Evolutionary conservation across 2,797 vertebrate genomes (phyloP), one percentile per base, ranked within the genome.

Genomic region (Parauchenoglanis punctatus): DNA sequence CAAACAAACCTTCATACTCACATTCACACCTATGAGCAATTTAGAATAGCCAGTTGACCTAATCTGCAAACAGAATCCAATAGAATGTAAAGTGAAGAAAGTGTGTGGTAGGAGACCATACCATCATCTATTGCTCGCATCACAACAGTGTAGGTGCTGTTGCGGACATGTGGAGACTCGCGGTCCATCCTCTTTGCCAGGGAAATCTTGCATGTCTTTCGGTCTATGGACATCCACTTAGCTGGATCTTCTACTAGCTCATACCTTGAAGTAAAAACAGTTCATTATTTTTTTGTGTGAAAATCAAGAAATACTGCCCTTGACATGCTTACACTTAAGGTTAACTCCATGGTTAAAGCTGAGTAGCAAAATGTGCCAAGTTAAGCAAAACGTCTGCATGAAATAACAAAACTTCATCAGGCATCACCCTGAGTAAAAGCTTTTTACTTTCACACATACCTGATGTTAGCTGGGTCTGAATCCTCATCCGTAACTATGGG

Each of bases 81-180:
- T 25, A 52, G 7, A 17, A 31, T 35, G 3, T 12, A 20, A 67
- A 54, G 25, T 65, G 20, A 13, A 31, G 15, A 23, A 84, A 49
- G 35, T 44, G 7, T 44, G 7, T 5, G n/a, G n/a, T 25, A 31
- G 2, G 58, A 35, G 5, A 23, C 7, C 76, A 10, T 78, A 97
- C 97, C 97, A 2, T 94, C 28, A 86, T 97, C 97, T 59, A 94
- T 52, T 4, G 96, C 96, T 0, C 52, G 90, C 1, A 96, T 67
- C 0, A 95, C 0, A 4, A 97, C 35, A 12, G 61, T 91, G 87
- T 99, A 98, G 68, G 92, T 25, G 77, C 85, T 92, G 0, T 94
- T 83, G 17, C 93, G 91, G 18, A 97, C 93, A 40, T 89, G 90
- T 2, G 92, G 89, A 0, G 97, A 97, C 86, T 97, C 97, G 59